Conservation (phyloP, 2,797 vertebrate genomes). For the Argya squamiceps region DNA sequence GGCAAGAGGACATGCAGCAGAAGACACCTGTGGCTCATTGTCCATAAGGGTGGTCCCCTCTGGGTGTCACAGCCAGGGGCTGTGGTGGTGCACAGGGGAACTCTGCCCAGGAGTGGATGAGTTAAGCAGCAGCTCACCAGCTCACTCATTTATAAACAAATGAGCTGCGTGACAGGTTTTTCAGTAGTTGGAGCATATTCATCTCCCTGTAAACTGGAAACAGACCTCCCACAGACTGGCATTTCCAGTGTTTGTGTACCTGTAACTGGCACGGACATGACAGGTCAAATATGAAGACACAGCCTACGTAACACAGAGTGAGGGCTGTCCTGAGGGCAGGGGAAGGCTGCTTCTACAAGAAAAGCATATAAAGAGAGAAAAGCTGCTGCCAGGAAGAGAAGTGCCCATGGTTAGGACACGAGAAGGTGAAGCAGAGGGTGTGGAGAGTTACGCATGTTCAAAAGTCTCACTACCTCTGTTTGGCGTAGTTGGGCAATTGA, state of each 20-base stretch:
- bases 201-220: neutral
- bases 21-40: neutral
- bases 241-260: neutral
- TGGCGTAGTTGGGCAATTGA: neutral
- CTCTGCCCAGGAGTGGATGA: neutral
- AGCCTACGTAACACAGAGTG: fast-evolving
- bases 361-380: neutral
- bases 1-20: neutral
- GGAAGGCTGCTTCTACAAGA: neutral
- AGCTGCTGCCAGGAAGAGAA: neutral
- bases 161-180: neutral
- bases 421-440: neutral
- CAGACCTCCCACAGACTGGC: constrained; percentile 3
- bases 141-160: neutral
- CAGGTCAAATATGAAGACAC: neutral
- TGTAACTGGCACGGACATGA: neutral
- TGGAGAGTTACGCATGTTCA: neutral
- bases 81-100: fast-evolving
- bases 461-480: neutral
- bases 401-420: neutral
- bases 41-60: neutral
- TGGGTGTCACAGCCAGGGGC: neutral
- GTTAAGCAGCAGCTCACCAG: neutral
- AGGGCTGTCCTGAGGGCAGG: neutral
- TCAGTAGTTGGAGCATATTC: neutral